Conservation (phyloP, 2,888 invertebrate species). For the Hirtodrosophila alboralis region DNA sequence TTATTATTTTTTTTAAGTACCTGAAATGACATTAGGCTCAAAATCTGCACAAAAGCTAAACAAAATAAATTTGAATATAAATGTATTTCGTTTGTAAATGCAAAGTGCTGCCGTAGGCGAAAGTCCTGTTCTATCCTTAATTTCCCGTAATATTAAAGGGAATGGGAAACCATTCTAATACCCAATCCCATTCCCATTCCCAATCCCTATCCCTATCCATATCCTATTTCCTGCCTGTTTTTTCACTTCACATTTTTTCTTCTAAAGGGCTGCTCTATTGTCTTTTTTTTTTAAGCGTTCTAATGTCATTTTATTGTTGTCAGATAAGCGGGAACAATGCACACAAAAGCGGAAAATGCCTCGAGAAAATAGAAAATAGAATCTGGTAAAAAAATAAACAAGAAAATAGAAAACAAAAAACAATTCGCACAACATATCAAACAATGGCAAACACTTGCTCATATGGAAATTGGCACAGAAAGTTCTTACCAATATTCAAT, state of each 20-base stretch:
- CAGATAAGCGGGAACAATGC: constrained; percentile 64
- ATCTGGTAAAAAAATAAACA: constrained; percentile 8
- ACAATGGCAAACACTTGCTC: constrained; percentile 58
- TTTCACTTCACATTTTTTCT: background rate
- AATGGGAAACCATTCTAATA: background rate
- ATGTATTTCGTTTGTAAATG: constrained; percentile 53
- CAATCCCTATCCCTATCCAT: constrained; percentile 1
- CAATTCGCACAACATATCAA: constrained; percentile 28
- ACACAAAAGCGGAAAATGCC: constrained; percentile 37
- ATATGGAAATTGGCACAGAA: constrained; percentile 11
- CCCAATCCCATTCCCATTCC: constrained; percentile 5
- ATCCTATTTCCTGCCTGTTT: background rate
- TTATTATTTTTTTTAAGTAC: constrained; percentile 25
- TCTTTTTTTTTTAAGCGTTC: constrained; percentile 57
- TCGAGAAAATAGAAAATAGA: constrained; percentile 20
- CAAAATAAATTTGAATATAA: constrained; percentile 65
- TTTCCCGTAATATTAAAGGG: constrained; percentile 54
- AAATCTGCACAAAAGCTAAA: constrained; percentile 16
- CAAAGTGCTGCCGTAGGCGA: constrained; percentile 65
- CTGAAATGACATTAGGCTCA: constrained; percentile 8
- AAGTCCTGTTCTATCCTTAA: constrained; percentile 54
- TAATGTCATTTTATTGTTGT: constrained; percentile 71
- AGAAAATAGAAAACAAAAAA: constrained; percentile 10
- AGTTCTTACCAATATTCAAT: no score
- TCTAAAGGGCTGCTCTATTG: constrained; percentile 37